Percentiles rank a stretch among this genome's conserved stretches.
These are phyloP conservation scores for Hypothenemus hampei DNA, from an alignment of 1,140 invertebrate species.

Conservation along the genomic window DNA sequence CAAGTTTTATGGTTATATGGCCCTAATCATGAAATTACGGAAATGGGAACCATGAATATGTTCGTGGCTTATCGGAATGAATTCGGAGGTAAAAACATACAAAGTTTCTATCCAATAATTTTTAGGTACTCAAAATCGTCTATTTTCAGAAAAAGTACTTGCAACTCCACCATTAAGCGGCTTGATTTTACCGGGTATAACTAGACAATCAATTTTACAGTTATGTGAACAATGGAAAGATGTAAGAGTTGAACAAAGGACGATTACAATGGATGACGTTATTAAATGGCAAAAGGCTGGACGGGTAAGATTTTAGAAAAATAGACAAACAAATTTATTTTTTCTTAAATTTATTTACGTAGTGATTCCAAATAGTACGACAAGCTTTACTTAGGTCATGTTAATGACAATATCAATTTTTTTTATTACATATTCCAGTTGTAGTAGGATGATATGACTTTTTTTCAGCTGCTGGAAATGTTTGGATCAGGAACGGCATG, in stretches of 20 bases:
- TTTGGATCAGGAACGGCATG: constrained; percentile 95
- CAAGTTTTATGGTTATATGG: constrained; percentile 98
- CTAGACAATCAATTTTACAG: constrained; percentile 79
- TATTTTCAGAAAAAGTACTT: constrained; percentile 76
- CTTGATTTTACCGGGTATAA: constrained; percentile 91
- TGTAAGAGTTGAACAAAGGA: constrained; percentile 77
- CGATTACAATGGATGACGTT: constrained; percentile 83
- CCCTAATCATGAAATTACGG: constrained; percentile 89
- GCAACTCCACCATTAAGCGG: constrained; percentile 90
- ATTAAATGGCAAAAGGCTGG: constrained; percentile 69
- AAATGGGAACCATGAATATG: constrained; percentile 99
- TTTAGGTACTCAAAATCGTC: constrained; percentile 4
- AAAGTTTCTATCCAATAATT: background rate
- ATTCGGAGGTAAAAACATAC: constrained; percentile 68
- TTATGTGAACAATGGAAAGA: constrained; percentile 81
- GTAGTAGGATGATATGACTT: background rate
- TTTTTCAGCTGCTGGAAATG: constrained; percentile 77
- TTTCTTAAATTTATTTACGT: too few species aligned
- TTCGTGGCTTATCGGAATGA: constrained; percentile 87
- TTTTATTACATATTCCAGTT: background rate
- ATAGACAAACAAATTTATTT: background rate
- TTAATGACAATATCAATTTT: too few species aligned
- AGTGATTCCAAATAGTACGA: too few species aligned
- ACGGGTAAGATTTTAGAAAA: constrained; percentile 56
- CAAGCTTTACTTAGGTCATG: too few species aligned